Conservation (phyloP, 2,888 invertebrate genomes). For the Selenia dentaria region DNA sequence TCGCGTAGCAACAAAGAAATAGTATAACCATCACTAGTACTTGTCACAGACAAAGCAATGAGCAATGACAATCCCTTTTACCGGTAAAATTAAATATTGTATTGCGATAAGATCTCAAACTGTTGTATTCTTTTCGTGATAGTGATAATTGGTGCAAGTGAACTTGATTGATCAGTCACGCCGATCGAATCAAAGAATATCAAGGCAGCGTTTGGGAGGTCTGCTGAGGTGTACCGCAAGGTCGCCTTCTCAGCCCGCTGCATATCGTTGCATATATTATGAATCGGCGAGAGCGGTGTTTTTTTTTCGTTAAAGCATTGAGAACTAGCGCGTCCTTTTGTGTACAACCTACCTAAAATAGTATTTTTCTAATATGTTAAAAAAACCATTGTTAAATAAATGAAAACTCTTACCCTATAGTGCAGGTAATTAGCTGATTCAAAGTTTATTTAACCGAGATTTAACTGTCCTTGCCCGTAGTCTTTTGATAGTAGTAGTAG, state of each 20-base stretch:
- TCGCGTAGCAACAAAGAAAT: constrained; percentile 13
- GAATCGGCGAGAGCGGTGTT: constrained; percentile 3
- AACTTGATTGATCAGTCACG: constrained; percentile 37
- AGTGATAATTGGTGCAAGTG: constrained; percentile 14
- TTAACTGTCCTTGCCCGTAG: no score
- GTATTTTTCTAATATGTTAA: no score
- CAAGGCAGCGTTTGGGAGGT: constrained; percentile 33
- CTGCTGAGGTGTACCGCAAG: constrained; percentile 33
- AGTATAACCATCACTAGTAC: constrained; percentile 11
- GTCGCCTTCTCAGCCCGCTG: constrained; percentile 25
- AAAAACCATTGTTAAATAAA: no score
- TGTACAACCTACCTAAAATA: no score
- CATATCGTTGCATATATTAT: constrained; percentile 21
- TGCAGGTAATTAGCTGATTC: no score
- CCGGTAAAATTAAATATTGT: background rate
- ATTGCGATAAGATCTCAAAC: constrained; percentile 1
- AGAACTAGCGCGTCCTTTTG: no score
- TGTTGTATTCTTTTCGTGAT: background rate
- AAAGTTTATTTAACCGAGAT: no score
- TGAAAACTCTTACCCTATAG: no score
- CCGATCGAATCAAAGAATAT: constrained; percentile 43
- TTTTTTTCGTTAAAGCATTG: no score
- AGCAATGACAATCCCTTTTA: background rate
- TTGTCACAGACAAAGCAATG: background rate
- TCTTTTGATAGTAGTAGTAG: no score